Evolutionary conservation across 2,113 vertebrate species (phyloP), one percentile per base, ranked within the genome.

Genomic region (Pseudopodoces humilis): DNA sequence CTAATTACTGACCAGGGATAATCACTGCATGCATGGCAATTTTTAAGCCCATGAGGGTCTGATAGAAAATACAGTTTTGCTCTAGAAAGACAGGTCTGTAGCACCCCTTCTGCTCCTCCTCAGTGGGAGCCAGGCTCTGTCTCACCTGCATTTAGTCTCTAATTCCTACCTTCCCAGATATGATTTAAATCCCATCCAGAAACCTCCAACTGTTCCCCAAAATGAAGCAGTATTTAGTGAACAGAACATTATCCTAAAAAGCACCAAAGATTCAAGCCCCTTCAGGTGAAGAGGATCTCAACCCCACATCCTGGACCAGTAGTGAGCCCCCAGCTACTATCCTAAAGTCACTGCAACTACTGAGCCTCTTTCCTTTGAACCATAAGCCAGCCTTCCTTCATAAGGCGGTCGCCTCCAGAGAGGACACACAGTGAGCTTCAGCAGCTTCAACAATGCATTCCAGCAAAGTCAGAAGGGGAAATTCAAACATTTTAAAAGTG

Each of bases 231-330:
- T 58, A 28, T 56, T 56, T 70, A 71, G 3, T 23, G 52, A 89
- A 78, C 15, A 31, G 19, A 80, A 15, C 10, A 64, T 44, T 69
- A 70, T 6, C 11, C 60, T 62, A 70, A 58, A 81, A 81, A 62
- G 9, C 16, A 56, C 20, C 35, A 11, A 39, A 49, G n/a, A 78
- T 58, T 20, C 33, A 50, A 75, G 33, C 11, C 14, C 3, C 18
- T 56, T 79, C 44, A 68, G 35, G 12, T 27, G 47, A 84, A 43
- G 6, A 46, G 35, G n/a, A 81, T 28, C 62, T 76, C 49, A 79
- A 63, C 2, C 18, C 7, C 37, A n/a, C 0, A 0, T 60, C 22
- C 63, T 33, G 41, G 31, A 49, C 17, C 30, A 46, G 18, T 3
- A 17, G 55, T 28, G 37, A 76, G 39, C 4, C 13, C 31, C 20